These are phyloP conservation scores for Fratercula arctica DNA, from an alignment of 2,797 vertebrate species.

Conservation along the genomic window DNA sequence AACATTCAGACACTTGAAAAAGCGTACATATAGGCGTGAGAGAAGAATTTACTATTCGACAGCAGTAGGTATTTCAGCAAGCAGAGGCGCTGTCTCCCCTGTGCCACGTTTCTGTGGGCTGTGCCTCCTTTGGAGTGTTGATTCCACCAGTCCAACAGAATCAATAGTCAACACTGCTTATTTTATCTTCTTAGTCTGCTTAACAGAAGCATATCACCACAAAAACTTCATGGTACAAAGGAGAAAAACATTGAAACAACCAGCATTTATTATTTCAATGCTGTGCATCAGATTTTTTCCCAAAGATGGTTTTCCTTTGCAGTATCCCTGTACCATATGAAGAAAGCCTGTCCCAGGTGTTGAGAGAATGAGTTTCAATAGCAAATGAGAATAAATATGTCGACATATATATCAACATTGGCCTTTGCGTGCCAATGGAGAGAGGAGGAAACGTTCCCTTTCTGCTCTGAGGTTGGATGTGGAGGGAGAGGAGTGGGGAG, in stretches of 20 bases:
- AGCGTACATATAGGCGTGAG: neutral
- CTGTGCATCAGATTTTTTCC: neutral
- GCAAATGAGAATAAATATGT: neutral
- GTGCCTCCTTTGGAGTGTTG: neutral
- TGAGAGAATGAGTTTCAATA: neutral
- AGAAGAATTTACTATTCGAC: neutral
- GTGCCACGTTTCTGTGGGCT: neutral
- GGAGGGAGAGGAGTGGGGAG: neutral
- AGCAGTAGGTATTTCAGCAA: neutral
- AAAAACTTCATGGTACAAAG: neutral
- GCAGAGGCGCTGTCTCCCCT: neutral
- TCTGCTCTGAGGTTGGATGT: neutral
- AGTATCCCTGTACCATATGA: neutral
- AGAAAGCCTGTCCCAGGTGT: neutral
- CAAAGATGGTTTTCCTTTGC: neutral
- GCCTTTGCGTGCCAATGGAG: neutral
- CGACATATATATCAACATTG: neutral
- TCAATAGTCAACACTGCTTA: accelerated
- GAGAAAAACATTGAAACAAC: neutral
- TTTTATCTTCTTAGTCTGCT: neutral
- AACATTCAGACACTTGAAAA: neutral
- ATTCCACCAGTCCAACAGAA: neutral
- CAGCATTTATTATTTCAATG: neutral
- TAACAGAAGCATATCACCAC: neutral
- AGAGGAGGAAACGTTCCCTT: neutral